phyloP scores from a whole-genome alignment of 2,888 invertebrate genomes.

The Argyresthia albistria region DNA sequence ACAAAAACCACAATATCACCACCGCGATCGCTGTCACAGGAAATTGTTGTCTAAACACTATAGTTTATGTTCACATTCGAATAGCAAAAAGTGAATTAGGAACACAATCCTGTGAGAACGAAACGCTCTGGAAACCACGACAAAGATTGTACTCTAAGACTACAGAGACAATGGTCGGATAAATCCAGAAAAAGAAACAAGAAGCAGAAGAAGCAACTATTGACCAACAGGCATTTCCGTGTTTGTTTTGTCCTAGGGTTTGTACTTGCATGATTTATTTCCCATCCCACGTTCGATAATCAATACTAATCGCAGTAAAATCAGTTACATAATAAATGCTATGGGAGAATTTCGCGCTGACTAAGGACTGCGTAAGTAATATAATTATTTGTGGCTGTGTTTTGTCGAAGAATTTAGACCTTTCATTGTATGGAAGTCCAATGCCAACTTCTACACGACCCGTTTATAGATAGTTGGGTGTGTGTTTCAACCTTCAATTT shows the following conservation, averaged over 20 bases:
- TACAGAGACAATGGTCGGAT: background rate
- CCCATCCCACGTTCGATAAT: background rate
- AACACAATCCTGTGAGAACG: constrained; percentile 42
- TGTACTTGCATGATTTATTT: background rate
- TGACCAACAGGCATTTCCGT: background rate
- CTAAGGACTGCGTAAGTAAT: too few species aligned
- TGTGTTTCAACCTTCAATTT: too few species aligned
- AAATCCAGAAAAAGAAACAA: background rate
- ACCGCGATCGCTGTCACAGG: background rate
- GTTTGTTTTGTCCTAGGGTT: background rate
- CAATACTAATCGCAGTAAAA: too few species aligned
- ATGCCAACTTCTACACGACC: too few species aligned
- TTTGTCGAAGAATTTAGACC: too few species aligned
- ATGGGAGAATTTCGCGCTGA: too few species aligned
- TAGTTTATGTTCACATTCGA: background rate
- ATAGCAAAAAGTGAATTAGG: constrained; percentile 14
- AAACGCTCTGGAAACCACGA: constrained; percentile 37
- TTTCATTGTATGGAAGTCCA: too few species aligned
- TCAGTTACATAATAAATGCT: too few species aligned
- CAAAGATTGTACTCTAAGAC: constrained; percentile 11
- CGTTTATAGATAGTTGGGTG: too few species aligned
- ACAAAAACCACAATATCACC: background rate
- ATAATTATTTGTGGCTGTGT: too few species aligned
- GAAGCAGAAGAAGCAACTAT: background rate
- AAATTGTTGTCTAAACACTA: background rate